phyloP scores from a whole-genome alignment of 2,888 invertebrate genomes.

The Brenthis daphne region DNA sequence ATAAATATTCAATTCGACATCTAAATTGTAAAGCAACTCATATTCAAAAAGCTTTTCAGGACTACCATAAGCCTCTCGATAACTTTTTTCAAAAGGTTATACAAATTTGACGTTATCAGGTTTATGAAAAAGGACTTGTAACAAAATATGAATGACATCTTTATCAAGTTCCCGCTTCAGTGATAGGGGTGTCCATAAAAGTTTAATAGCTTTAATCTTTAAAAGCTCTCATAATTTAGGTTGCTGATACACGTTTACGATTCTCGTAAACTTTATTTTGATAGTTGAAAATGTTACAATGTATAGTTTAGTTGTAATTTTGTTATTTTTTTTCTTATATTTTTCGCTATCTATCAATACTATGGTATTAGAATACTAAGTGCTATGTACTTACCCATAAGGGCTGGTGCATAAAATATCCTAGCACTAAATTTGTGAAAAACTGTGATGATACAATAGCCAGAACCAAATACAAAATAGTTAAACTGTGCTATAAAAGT shows the following conservation, averaged over 20 bases:
- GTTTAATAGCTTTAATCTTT: slow-evolving; percentile 74
- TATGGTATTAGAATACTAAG: too few relatives aligned
- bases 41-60: slow-evolving; percentile 14
- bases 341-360: too few relatives aligned
- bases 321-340: too few relatives aligned
- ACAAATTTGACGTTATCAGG: slow-evolving; percentile 28
- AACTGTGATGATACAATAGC: too few relatives aligned
- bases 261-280: slow-evolving; percentile 59
- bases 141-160: slow-evolving; percentile 40
- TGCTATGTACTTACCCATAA: too few relatives aligned
- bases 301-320: slow-evolving; percentile 36
- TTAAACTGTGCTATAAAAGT: too few relatives aligned
- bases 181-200: slow-evolving; percentile 70
- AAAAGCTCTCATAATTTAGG: slow-evolving; percentile 66
- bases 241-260: slow-evolving; percentile 65
- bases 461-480: too few relatives aligned
- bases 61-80: not conserved
- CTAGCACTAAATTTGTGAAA: too few relatives aligned
- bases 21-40: slow-evolving; percentile 8
- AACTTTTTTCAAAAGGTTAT: slow-evolving; percentile 25
- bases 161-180: slow-evolving; percentile 62
- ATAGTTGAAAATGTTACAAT: slow-evolving; percentile 52
- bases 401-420: too few relatives aligned
- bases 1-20: not conserved
- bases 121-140: slow-evolving; percentile 28